phyloP scores from a whole-genome alignment of 2,113 vertebrate species.

The Procapra przewalskii region DNA sequence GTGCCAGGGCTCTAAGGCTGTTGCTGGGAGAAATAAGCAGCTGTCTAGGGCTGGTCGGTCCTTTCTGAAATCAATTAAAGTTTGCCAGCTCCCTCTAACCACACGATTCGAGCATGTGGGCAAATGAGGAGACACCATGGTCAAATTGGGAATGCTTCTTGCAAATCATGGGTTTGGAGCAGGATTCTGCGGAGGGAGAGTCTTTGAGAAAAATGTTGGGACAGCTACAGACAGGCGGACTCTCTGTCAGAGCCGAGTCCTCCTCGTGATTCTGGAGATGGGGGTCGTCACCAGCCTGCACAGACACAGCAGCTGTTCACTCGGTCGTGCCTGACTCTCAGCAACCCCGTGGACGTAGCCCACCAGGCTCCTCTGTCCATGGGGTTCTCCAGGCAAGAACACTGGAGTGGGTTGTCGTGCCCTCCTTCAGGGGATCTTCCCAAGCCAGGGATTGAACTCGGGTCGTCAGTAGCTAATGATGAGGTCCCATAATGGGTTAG shows the following conservation, averaged over 20 bases:
- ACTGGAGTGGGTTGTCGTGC: not conserved
- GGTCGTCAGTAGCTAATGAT: not conserved
- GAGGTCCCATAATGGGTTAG: not conserved
- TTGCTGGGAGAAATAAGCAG: not conserved
- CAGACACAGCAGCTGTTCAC: not conserved
- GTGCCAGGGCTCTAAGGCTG: not conserved
- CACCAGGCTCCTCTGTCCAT: not conserved
- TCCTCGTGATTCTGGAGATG: fast-evolving
- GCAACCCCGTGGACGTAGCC: not conserved
- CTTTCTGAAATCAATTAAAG: slow-evolving; percentile 31
- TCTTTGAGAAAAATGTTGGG: not conserved
- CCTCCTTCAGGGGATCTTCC: not conserved
- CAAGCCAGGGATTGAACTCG: not conserved
- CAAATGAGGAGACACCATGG: not conserved
- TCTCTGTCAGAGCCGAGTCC: not conserved
- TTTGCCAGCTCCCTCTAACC: not conserved
- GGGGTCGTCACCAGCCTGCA: not conserved
- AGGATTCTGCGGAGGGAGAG: not conserved
- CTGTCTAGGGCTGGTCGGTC: not conserved
- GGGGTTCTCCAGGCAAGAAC: not conserved
- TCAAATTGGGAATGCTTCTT: not conserved
- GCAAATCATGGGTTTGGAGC: slow-evolving; percentile 10
- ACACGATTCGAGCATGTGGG: fast-evolving
- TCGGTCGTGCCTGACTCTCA: not conserved
- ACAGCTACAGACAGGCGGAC: not conserved